Conservation (phyloP, 2,797 vertebrate species). For the Acrossocheilus fasciatus region DNA sequence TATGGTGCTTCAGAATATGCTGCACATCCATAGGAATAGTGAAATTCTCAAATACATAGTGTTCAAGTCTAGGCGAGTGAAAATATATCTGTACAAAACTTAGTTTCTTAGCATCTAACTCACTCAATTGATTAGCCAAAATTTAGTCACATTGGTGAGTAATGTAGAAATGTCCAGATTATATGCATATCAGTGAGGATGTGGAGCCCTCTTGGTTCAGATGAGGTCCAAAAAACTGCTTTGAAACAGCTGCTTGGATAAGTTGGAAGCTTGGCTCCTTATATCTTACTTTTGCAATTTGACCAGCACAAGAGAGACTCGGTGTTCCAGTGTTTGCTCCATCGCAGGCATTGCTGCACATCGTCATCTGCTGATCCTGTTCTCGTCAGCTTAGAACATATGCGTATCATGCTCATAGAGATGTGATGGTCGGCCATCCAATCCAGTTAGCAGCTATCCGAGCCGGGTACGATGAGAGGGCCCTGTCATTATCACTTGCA, state of each 20-base stretch:
- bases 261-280: conserved; percentile 29
- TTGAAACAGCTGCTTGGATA: conserved; percentile 42
- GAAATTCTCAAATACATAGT: not conserved
- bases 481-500: conserved; percentile 57
- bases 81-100: not conserved
- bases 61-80: not conserved
- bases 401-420: conserved; percentile 27
- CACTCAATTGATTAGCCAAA: not conserved
- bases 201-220: not conserved
- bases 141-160: not conserved
- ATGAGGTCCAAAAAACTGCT: conserved; percentile 3
- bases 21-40: not conserved
- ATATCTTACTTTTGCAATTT: conserved; percentile 27
- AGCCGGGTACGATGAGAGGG: conserved; percentile 39
- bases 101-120: not conserved
- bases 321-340: not conserved
- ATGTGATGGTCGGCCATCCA: conserved; percentile 48
- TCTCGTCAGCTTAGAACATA: conserved; percentile 11
- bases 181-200: not conserved
- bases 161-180: conserved; percentile 5
- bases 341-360: conserved; percentile 16
- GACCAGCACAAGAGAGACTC: conserved; percentile 30
- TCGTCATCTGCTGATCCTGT: conserved; percentile 3
- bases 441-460: conserved; percentile 60
- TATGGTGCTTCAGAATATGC: not conserved